These are phyloP conservation scores for Xiphias gladius DNA, from an alignment of 2,113 vertebrate species.

Conservation along the genomic window DNA sequence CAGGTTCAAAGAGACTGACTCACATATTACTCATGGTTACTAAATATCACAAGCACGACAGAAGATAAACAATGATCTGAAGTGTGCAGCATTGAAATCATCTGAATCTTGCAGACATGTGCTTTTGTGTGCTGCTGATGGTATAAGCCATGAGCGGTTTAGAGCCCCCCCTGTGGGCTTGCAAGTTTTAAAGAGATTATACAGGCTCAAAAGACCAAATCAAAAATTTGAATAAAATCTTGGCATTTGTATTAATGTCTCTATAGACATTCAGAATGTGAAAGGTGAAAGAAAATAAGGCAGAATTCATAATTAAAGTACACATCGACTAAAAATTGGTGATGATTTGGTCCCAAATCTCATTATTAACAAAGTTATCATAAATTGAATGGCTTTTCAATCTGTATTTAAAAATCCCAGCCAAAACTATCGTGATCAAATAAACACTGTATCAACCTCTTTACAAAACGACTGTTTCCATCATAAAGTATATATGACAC, in stretches of 20 bases:
- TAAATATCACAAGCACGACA: slow-evolving; percentile 43
- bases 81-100: slow-evolving; percentile 11
- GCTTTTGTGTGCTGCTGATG: slow-evolving; percentile 31
- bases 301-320: background rate
- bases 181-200: slow-evolving; percentile 26
- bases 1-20: slow-evolving; percentile 62
- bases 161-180: slow-evolving; percentile 26
- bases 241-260: background rate
- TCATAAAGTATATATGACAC: background rate
- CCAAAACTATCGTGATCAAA: too few species aligned
- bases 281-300: background rate
- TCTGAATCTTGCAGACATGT: slow-evolving; percentile 37
- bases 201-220: slow-evolving; percentile 22
- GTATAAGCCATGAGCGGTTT: slow-evolving; percentile 26
- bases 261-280: background rate
- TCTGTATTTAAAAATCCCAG: too few species aligned
- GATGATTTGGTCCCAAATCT: background rate
- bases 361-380: background rate
- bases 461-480: too few species aligned
- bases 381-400: background rate
- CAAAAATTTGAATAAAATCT: background rate
- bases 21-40: slow-evolving; percentile 45
- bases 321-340: background rate
- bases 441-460: background rate
- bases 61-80: slow-evolving; percentile 44